Evolutionary conservation across 92 coral and sea anemone genomes (phyloP).

Genomic region (Zoanthus gigantus): DNA sequence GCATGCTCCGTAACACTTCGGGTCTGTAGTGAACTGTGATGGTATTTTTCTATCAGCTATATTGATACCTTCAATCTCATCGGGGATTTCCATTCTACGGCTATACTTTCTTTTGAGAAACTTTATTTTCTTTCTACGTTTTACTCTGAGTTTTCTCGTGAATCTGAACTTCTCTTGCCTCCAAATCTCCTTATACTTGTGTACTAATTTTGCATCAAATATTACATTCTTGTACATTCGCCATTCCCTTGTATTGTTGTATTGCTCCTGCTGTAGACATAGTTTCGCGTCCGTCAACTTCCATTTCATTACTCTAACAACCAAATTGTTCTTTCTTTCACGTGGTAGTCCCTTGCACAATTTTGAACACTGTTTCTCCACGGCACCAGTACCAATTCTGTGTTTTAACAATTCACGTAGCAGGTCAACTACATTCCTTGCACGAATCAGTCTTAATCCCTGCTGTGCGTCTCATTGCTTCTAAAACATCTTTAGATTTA

Average conservation of each 20-base stretch:
- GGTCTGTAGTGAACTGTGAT: neutral
- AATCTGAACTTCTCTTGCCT: conserved; percentile 9
- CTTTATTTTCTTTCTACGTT: neutral
- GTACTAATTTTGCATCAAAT: neutral
- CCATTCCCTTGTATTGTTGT: conserved; percentile 10
- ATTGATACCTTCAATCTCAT: conserved; percentile 3
- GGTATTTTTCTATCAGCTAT: neutral
- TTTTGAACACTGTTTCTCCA: conserved; percentile 22
- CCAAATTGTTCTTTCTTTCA: conserved; percentile 9
- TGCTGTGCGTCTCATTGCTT: conserved; percentile 9
- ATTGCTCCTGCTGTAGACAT: conserved; percentile 2
- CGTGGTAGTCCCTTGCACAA: conserved; percentile 23
- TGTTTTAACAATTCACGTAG: neutral
- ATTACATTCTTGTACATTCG: neutral
- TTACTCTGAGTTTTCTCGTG: neutral
- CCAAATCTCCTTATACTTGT: neutral
- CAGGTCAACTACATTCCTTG: conserved; percentile 26
- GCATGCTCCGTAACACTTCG: conserved; percentile 4
- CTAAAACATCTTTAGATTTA: neutral
- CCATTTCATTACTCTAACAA: conserved; percentile 26
- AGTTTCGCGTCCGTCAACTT: conserved; percentile 17
- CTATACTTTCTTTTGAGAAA: neutral
- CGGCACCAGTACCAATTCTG: conserved; percentile 12
- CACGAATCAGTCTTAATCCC: neutral
- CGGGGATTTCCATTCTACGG: neutral